Evolutionary conservation across 2,888 invertebrate genomes (phyloP), one percentile per base, ranked within the genome.

Genomic region (Meliscaeva auricollis): DNA sequence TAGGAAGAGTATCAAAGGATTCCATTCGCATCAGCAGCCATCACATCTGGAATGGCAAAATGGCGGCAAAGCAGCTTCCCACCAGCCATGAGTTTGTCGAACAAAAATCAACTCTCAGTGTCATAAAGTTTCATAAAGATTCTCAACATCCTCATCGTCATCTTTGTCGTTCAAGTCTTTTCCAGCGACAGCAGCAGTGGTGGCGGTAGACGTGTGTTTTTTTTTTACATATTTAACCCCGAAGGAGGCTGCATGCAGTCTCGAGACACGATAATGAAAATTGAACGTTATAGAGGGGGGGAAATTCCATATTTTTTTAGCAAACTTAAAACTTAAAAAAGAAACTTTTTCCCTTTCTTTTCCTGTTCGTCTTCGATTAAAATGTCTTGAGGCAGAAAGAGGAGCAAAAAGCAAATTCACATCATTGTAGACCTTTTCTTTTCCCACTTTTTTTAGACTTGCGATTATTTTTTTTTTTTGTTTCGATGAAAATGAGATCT

Each of bases 91-190:
- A 32, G 54, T 70, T 46, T 20, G 13, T 13, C 26, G 32, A 48
- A 74, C 20, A 70, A 68, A 73, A 77, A 79, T 83, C 69, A 74
- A 64, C 73, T 74, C 46, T 35, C 56, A 74, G 69, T 78, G 78
- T 56, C 78, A 64, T 76, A 78, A 82, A 82, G 77, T 82, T 73
- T 52, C 26, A 60, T 35, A 73, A 69, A 69, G 54, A 74, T 52
- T 66, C 13, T 66, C 15, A 38, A 52, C 44, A 26, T 70, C 17
- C 5, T 26, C 68, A 58, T 69, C 50, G 50, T 75, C 9, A 11
- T 20, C 44, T 44, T 54, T 41, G 48, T 66, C 2, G 32, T 8
- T 7, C 11, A 50, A 15, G 13, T 64, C 48, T 35, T 56, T 56
- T 17, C 7, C 56, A 17, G 54, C 15, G 15, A 52, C 30, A 2